Conservation (phyloP, 2,888 invertebrate species). For the Ecliptopera silaceata region DNA sequence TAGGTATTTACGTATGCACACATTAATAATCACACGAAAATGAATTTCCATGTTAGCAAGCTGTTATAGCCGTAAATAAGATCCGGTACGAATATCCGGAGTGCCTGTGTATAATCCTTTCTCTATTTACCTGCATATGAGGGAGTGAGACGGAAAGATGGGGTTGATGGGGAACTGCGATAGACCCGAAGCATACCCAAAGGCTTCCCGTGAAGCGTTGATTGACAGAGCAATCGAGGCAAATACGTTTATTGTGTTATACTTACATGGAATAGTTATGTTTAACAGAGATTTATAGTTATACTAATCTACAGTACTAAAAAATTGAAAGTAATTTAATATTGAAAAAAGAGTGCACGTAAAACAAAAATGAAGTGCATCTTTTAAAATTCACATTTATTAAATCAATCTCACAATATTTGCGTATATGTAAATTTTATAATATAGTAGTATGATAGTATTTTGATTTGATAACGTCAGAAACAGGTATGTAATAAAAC, state of each 20-base stretch:
- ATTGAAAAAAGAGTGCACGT: too few relatives aligned
- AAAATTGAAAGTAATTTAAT: too few relatives aligned
- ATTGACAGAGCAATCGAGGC: conserved; percentile 71
- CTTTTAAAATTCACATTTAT: too few relatives aligned
- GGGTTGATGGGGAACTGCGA: conserved; percentile 54
- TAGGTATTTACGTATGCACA: conserved; percentile 36
- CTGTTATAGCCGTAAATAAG: conserved; percentile 71
- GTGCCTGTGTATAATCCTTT: conserved; percentile 31
- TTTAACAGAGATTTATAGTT: neutral
- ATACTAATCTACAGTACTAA: too few relatives aligned
- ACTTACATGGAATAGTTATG: conserved; percentile 26
- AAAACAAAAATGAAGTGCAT: too few relatives aligned
- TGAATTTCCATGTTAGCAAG: conserved; percentile 61
- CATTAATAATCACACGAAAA: conserved; percentile 68
- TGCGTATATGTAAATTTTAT: too few relatives aligned
- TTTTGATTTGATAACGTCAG: too few relatives aligned
- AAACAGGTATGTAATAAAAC: neutral
- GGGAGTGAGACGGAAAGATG: conserved; percentile 40
- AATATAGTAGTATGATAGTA: too few relatives aligned
- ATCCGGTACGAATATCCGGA: conserved; percentile 73
- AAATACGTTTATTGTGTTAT: conserved; percentile 13
- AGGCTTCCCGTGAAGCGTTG: conserved; percentile 57
- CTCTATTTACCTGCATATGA: conserved; percentile 41
- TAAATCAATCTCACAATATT: too few relatives aligned
- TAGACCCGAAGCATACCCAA: conserved; percentile 59